Percentiles rank a stretch among this genome's conserved stretches.
These are phyloP conservation scores for Bujurquina vittata DNA, from an alignment of 2,113 vertebrate species.

Conservation along the genomic window DNA sequence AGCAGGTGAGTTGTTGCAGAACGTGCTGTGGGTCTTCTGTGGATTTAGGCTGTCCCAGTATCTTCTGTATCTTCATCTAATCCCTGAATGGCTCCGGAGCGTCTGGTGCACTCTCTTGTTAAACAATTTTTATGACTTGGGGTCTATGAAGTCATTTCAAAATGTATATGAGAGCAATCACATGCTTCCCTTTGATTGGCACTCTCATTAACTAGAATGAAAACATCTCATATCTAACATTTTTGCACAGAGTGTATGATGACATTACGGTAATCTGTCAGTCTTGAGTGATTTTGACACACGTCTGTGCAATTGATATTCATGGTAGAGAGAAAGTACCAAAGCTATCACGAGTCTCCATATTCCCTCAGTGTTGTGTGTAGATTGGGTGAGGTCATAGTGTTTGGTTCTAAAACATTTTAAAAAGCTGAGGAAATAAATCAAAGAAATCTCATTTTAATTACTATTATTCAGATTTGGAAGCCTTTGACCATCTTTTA, in stretches of 20 bases:
- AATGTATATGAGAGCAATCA: background rate
- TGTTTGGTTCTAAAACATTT: background rate
- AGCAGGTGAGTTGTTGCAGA: no score
- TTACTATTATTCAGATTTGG: background rate
- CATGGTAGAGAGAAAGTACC: background rate
- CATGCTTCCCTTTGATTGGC: background rate
- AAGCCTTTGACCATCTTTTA: fast-evolving
- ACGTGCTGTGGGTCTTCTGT: no score
- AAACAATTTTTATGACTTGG: no score
- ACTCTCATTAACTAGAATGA: background rate
- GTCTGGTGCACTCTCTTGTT: no score
- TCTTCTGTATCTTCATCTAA: no score
- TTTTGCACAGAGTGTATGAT: no score
- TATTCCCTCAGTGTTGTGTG: background rate
- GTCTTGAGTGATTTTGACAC: background rate
- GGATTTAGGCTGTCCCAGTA: no score
- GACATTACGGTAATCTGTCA: no score
- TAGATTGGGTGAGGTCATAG: background rate
- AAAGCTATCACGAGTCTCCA: background rate
- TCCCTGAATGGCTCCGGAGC: background rate
- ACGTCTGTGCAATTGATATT: background rate
- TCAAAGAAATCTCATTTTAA: background rate
- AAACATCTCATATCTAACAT: background rate
- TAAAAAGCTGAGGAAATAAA: background rate
- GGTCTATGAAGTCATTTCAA: background rate